Conservation (phyloP, 2,113 vertebrate species). For the Pseudorasbora parva region DNA sequence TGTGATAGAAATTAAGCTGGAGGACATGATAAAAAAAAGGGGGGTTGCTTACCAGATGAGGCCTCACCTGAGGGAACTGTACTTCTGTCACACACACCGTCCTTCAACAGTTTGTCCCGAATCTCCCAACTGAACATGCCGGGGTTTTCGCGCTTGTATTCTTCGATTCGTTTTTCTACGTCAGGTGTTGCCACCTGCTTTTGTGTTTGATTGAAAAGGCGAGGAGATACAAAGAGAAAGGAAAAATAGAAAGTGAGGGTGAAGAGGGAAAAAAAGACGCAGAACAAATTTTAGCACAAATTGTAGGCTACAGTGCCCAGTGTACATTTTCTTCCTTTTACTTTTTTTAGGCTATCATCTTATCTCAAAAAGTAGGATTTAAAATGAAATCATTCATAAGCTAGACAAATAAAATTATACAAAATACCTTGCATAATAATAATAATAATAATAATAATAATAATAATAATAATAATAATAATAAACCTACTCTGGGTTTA, state of each 20-base stretch:
- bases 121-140: slow-evolving; percentile 99
- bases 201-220: slow-evolving; percentile 62
- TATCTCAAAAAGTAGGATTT: background rate
- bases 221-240: slow-evolving; percentile 1
- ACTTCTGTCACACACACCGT: slow-evolving; percentile 93
- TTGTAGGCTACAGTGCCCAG: background rate
- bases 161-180: slow-evolving; percentile 96
- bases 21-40: slow-evolving; percentile 49
- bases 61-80: slow-evolving; percentile 98
- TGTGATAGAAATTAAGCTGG: background rate
- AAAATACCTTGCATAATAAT: background rate
- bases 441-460: slow-evolving; percentile 20
- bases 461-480: slow-evolving; percentile 10
- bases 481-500: slow-evolving; percentile 94
- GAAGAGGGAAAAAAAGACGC: background rate
- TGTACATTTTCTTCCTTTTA: background rate
- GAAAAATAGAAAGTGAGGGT: background rate
- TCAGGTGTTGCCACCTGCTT: slow-evolving; percentile 98
- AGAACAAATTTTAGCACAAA: slow-evolving; percentile 14
- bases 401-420: background rate
- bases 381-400: background rate
- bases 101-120: slow-evolving; percentile 92
- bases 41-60: slow-evolving; percentile 74
- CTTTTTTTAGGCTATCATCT: background rate
- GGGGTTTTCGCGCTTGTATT: slow-evolving; percentile 92